Evolutionary conservation across 2,797 vertebrate species (phyloP).

Genomic region (Balearica regulorum): DNA sequence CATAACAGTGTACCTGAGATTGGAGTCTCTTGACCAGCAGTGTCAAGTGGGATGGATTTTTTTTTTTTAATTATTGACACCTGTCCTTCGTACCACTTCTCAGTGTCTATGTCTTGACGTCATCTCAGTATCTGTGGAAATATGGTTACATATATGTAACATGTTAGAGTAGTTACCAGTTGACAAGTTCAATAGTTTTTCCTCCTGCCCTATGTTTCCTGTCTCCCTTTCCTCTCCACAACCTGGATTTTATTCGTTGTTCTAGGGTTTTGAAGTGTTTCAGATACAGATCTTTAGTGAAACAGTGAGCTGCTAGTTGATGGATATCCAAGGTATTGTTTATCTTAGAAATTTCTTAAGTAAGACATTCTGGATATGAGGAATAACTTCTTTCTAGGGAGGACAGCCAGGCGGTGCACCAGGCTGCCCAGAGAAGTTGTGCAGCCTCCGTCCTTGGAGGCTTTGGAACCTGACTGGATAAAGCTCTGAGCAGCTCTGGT

Average conservation of each 20-base stretch:
- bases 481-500: neutral
- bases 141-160: neutral
- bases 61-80: neutral
- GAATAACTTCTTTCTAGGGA: neutral
- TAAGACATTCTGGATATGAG: neutral
- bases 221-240: neutral
- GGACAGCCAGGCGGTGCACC: neutral
- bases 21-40: neutral
- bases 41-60: neutral
- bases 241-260: neutral
- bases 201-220: neutral
- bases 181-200: neutral
- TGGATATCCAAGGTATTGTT: neutral
- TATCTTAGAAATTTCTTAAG: neutral
- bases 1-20: neutral
- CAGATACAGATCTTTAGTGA: neutral
- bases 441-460: neutral
- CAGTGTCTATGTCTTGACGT: neutral
- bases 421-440: neutral
- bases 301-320: neutral
- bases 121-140: neutral
- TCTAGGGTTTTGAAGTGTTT: neutral
- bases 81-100: neutral
- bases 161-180: neutral
- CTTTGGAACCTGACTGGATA: neutral